Conservation (phyloP, 2,888 invertebrate genomes). For the Onchidella celtica region DNA sequence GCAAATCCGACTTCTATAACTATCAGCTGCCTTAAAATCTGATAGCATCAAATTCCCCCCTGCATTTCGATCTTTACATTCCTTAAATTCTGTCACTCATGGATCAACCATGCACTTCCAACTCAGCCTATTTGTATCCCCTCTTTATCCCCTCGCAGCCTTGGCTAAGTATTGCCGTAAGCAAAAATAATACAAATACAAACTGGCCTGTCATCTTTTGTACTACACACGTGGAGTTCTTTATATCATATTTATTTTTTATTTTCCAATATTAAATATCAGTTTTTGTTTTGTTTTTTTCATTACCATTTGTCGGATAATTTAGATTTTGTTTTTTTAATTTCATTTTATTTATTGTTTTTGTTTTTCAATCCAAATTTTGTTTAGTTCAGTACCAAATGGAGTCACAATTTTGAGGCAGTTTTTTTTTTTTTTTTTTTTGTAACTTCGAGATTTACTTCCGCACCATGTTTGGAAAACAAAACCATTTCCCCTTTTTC, state of each 20-base stretch:
- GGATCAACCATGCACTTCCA: no score
- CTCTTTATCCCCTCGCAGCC: constrained; percentile 32
- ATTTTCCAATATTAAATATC: neutral
- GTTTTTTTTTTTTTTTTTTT: neutral
- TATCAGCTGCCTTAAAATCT: no score
- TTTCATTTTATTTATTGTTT: neutral
- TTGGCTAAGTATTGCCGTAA: constrained; percentile 46
- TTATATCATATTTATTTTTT: constrained; percentile 1
- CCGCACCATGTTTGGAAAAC: no score
- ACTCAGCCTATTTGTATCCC: constrained; percentile 1
- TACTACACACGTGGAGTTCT: neutral
- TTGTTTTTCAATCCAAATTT: no score
- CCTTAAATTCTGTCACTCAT: no score
- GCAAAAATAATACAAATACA: constrained; percentile 2
- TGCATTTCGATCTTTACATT: no score
- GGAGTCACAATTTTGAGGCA: constrained; percentile 25
- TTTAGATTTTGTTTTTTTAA: neutral
- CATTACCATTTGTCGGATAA: neutral
- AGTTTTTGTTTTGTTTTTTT: neutral
- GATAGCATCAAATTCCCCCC: no score
- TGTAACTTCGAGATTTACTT: no score
- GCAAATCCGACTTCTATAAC: no score
- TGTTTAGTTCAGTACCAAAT: no score
- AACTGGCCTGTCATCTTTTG: neutral
- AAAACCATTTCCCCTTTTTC: no score